Percentiles rank a stretch among this genome's conserved stretches.
phyloP scores from a whole-genome alignment of 2,888 invertebrate genomes.

The Xanthorhoe spadicearia region DNA sequence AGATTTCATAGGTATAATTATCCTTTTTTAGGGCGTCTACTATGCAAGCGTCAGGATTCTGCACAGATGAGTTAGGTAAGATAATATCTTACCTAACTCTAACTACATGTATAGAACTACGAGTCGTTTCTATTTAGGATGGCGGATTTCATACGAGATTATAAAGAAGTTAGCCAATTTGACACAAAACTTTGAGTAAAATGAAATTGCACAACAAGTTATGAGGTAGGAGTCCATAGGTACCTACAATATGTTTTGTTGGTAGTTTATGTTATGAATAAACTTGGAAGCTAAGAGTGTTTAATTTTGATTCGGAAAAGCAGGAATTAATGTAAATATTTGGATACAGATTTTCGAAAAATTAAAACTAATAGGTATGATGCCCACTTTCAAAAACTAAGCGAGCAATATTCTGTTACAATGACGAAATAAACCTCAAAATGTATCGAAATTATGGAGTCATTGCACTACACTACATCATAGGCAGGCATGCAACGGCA shows the following conservation, averaged over 20 bases:
- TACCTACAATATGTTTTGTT: background rate
- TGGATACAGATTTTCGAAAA: too few relatives aligned
- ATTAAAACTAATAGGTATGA: background rate
- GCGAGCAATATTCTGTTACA: background rate
- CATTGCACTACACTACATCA: conserved; percentile 79
- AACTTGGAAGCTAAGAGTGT: background rate
- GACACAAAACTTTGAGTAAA: background rate
- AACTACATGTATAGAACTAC: too few relatives aligned
- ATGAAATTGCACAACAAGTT: background rate
- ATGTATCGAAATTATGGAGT: conserved; percentile 55
- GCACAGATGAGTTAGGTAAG: too few relatives aligned
- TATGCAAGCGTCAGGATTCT: too few relatives aligned
- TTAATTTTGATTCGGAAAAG: background rate
- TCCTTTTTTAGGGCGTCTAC: too few relatives aligned
- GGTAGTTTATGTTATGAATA: background rate
- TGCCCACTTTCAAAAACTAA: background rate
- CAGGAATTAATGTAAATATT: too few relatives aligned
- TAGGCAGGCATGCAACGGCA: conserved; percentile 75
- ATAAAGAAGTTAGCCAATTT: background rate
- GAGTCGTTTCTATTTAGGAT: background rate
- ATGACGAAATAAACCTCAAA: conserved; percentile 20
- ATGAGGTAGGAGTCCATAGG: background rate
- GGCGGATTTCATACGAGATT: background rate
- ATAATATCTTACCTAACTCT: too few relatives aligned
- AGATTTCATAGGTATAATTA: too few relatives aligned